phyloP scores from a whole-genome alignment of 2,888 invertebrate genomes.

The Nasonia oneida region DNA sequence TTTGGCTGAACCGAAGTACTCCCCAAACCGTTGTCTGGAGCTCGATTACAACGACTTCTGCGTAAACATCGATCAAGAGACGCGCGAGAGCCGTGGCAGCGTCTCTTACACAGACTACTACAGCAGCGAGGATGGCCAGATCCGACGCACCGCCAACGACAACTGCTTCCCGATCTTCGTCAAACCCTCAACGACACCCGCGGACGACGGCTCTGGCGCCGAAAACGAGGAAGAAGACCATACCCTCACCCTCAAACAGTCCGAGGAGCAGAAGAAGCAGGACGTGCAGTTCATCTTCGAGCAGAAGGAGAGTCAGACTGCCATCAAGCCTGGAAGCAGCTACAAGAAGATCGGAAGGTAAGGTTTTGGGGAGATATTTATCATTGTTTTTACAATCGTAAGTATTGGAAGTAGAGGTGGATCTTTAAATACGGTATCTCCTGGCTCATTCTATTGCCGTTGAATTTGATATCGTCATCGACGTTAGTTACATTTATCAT shows the following conservation, averaged over 20 bases:
- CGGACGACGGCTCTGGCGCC: conserved; percentile 64
- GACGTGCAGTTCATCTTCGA: conserved; percentile 76
- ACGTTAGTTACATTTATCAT: background rate
- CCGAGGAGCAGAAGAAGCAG: conserved; percentile 75
- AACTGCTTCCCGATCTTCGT: conserved; percentile 60
- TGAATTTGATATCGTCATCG: background rate
- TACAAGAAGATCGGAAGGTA: conserved; percentile 77
- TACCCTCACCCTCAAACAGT: conserved; percentile 75
- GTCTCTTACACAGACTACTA: conserved; percentile 78
- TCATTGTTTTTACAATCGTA: background rate
- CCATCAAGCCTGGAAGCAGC: conserved; percentile 68
- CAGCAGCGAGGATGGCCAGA: conserved; percentile 77
- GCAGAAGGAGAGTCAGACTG: conserved; percentile 65
- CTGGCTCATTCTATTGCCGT: background rate
- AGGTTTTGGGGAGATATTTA: conserved; percentile 3
- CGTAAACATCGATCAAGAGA: conserved; percentile 74
- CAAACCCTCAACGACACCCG: conserved; percentile 55
- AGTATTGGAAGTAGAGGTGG: background rate
- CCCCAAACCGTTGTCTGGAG: conserved; percentile 81
- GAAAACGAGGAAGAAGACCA: conserved; percentile 77
- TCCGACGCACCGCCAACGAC: conserved; percentile 69
- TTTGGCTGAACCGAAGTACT: conserved; percentile 80
- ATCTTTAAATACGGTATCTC: background rate
- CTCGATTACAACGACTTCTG: conserved; percentile 80
- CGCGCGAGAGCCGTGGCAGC: conserved; percentile 75